A percentile compares a stretch with the other conserved stretches of the same genome.
These are phyloP conservation scores for Lissocephala sabroskyi DNA, from an alignment of 2,888 invertebrate species.

Conservation along the genomic window DNA sequence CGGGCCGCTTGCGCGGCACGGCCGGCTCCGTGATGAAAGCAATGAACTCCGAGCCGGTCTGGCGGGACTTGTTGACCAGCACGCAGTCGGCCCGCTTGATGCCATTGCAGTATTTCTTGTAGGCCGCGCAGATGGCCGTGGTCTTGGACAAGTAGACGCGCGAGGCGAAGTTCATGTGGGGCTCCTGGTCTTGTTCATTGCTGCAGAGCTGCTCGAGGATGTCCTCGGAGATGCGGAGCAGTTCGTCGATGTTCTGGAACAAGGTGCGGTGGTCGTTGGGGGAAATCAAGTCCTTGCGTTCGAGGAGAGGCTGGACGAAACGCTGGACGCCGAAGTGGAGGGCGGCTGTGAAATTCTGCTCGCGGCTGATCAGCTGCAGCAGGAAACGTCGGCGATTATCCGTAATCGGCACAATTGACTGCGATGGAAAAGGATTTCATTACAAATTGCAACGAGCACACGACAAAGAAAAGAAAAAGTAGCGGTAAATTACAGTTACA, in stretches of 20 bases:
- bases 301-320: conserved; percentile 83
- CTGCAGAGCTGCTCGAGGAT: conserved; percentile 82
- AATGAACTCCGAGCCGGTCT: conserved; percentile 84
- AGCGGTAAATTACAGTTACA: no score
- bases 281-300: conserved; percentile 83
- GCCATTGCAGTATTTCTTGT: conserved; percentile 87
- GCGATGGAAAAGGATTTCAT: conserved; percentile 22
- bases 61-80: conserved; percentile 83
- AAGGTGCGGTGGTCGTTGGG: conserved; percentile 84
- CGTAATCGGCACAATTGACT: conserved; percentile 72
- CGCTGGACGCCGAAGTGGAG: conserved; percentile 85
- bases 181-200: conserved; percentile 79
- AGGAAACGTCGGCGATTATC: conserved; percentile 80
- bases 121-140: conserved; percentile 82
- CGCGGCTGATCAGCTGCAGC: conserved; percentile 82
- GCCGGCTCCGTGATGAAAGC: conserved; percentile 86
- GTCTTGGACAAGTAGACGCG: conserved; percentile 83
- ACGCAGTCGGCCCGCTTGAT: conserved; percentile 90
- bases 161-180: conserved; percentile 78
- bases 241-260: conserved; percentile 90
- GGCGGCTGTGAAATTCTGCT: conserved; percentile 84
- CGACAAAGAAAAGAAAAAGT: conserved; percentile 10
- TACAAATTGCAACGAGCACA: conserved; percentile 32
- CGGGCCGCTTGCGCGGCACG: conserved; percentile 86
- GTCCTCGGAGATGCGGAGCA: conserved; percentile 83